Percentiles rank a stretch among this genome's conserved stretches.
Evolutionary conservation across 2,888 invertebrate genomes (phyloP).

Genomic region (Idaea straminata): DNA sequence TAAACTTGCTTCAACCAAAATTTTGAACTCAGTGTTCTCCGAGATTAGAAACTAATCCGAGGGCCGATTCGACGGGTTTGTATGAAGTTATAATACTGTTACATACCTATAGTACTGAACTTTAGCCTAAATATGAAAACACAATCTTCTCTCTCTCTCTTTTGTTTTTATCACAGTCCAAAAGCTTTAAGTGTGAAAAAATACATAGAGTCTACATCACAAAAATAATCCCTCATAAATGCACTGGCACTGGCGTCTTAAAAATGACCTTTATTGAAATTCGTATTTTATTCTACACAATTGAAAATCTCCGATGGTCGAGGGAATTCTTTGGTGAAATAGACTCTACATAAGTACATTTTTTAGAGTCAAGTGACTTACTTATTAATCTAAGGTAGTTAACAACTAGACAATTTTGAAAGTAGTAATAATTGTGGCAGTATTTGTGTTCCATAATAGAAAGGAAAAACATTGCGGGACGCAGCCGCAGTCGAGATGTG

Average conservation of each 20-base stretch:
- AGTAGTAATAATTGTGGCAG: background rate
- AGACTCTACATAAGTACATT: background rate
- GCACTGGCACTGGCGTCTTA: background rate
- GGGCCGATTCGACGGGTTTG: background rate
- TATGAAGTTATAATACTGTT: no score
- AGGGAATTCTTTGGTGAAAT: background rate
- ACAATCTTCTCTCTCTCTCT: background rate
- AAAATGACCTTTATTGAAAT: background rate
- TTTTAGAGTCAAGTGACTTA: background rate
- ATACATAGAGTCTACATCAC: background rate
- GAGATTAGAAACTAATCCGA: no score
- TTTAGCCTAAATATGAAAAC: background rate
- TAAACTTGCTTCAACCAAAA: no score
- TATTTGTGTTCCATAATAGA: background rate
- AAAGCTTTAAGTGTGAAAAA: background rate
- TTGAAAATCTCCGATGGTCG: background rate
- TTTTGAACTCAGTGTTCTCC: no score
- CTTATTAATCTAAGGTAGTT: background rate
- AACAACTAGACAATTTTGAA: background rate
- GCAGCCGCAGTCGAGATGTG: no score
- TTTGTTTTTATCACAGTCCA: slow-evolving; percentile 1
- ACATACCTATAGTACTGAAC: background rate
- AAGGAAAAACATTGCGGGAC: background rate
- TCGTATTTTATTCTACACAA: background rate
- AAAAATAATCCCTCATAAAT: background rate